Base-by-base conservation (phyloP, 1,140 invertebrate species). In the Heterodera schachtii region DNA sequence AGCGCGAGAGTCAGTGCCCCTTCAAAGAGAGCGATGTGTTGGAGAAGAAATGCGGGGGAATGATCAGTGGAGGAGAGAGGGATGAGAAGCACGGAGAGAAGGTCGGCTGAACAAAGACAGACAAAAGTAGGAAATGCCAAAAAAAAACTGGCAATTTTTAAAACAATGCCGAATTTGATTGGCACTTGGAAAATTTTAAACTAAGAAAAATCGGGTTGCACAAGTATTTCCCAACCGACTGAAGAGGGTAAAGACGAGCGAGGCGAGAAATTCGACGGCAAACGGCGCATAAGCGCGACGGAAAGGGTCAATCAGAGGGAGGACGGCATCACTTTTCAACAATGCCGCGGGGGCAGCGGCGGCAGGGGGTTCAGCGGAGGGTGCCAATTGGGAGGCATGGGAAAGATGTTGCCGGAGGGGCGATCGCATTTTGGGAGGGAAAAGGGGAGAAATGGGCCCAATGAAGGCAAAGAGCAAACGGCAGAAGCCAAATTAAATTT, bases 231-330 rank as follows among this genome's bases (percentile, higher is more conserved):
- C 43, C 44, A 57, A 44, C 81, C 67, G 49, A 83, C 82, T 52
- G 21, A 83, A 78, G 31, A 83, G 81, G 46, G 79, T 82, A 60
- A 71, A 83, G 21, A 70, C 46, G 16, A 83, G 43, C 9, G 80
- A 77, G 7, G 57, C 82, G 21, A 69, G n/a, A 57, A 83, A 83
- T 76, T 83, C 82, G 60, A 47, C 71, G n/a, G 76, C 47, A 69
- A 74, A 77, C n/a, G 75, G 81, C 9, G 64, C 21, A 78, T 83
- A 83, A 49, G 74, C 71, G 19, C 81, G 71, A 71, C 64, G 73
- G 73, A 81, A 81, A 3, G 80, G 80, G 49, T 81, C 80, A 21
- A 78, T 70, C 47, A 21, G 77, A 19, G 60, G 77, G 13, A 71
- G 13, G 16, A 64, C 57, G 57, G 16, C 44, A 11, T 43, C 31